Evolutionary conservation across 2,797 vertebrate genomes (phyloP), one percentile per base, ranked within the genome.

Genomic region (Propithecus perrieri): DNA sequence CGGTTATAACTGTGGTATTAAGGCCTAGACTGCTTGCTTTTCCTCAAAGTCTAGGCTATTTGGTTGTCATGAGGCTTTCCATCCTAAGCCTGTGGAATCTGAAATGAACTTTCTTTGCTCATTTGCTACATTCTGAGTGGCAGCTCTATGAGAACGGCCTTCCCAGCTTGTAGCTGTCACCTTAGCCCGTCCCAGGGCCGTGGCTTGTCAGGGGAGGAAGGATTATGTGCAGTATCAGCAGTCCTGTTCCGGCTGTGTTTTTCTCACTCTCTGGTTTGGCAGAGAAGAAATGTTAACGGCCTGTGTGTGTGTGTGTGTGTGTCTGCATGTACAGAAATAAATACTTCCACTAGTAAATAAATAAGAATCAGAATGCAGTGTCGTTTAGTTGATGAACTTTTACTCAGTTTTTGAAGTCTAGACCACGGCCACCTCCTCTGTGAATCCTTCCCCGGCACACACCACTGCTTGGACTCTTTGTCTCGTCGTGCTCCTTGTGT

Each of bases 81-180:
- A 3, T 14, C 55, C 65, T 88, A 94, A 97, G 71, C 61, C 84
- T 14, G 0, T 41, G 96, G 94, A 96, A 86, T 88, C 55, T 4
- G 48, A 93, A 98, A 97, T 87, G 89, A 97, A 97, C 59, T 88
- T 95, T 6, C 71, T 86, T 86, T 87, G 75, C 84, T 97, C 83
- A 59, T 84, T 95, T 48, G n/a, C 61, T 85, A 24, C 85, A 24
- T 94, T 92, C 75, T 63, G 93, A 96, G 94, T 63, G 80, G 41
- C 83, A 87, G 88, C 43, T 97, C 78, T 85, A 2, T 92, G 67
- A 85, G 78, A 92, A 85, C n/a, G 69, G 43, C 84, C 24, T 61
- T 79, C 85, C 94, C 0, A 38, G 50, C 65, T 92, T 59, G 80
- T 10, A 28, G 46, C 53, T 75, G 91, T 92, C 74, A 26, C 83